Conservation (phyloP, 2,797 vertebrate genomes). For the Decapterus maruadsi region DNA sequence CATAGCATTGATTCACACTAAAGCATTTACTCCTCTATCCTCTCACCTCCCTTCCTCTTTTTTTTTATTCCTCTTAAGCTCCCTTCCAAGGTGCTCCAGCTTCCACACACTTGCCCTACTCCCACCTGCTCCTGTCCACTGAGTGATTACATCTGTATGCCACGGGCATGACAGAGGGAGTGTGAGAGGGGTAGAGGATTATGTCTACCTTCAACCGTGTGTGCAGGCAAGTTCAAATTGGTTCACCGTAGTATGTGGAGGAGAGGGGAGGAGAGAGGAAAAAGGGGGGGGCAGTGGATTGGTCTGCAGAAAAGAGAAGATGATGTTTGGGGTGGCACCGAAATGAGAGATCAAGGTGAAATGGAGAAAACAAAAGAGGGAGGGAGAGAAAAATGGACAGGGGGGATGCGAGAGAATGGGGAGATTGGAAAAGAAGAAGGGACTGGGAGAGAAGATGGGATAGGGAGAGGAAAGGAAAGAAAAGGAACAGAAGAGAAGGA, state of each 20-base stretch:
- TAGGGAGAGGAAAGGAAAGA: neutral
- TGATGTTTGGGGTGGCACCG: neutral
- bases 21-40: conserved; percentile 34
- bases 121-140: conserved; percentile 51
- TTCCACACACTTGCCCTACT: conserved; percentile 19
- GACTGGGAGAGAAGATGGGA: too few species aligned
- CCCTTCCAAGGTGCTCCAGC: conserved; percentile 47
- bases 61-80: conserved; percentile 55
- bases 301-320: conserved; percentile 3
- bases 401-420: neutral
- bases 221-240: conserved; percentile 42
- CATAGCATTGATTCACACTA: conserved; percentile 45
- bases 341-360: conserved; percentile 15
- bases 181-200: conserved; percentile 58
- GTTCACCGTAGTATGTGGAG: conserved; percentile 14
- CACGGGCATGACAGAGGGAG: conserved; percentile 26
- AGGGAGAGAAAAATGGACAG: neutral
- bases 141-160: conserved; percentile 67
- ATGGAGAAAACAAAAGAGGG: neutral
- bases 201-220: conserved; percentile 42
- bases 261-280: neutral
- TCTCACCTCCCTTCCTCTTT: conserved; percentile 30
- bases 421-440: neutral
- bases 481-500: too few species aligned
- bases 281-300: neutral